Base-by-base conservation (phyloP, 2,797 vertebrate species). In the Artibeus jamaicensis region DNA sequence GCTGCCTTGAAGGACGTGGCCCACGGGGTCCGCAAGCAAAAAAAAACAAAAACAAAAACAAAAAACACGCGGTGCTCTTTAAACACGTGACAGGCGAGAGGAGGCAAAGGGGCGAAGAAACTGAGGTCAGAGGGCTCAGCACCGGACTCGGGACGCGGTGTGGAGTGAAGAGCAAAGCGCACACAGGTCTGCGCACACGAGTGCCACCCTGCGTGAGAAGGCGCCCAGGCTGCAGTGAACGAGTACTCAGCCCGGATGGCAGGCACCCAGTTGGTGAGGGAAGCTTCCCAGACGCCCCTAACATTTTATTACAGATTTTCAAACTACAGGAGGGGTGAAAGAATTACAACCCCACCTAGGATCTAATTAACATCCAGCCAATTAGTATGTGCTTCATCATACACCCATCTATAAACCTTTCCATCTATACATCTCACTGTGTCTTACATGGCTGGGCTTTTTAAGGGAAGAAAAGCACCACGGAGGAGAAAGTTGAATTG, bases 181-280 rank as follows among this genome's bases (percentile, higher is more conserved):
- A 11, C 29, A 12, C 55, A 24, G 0, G 3, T 3, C 18, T 10
- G 16, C 34, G 1, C 0, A 9, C 2, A 4, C 34, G 0, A 4
- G 29, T 2, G 3, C 15, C 1, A 4, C 67, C 1, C 21, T 0
- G 0, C 16, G 6, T 1, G 9, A 37, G 50, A 5, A 6, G 16
- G 10, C 1, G 37, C 77, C 7, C 2, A 37, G 77, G 9, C 11
- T 2, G 22, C 65, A 0, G 6, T 2, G 15, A 42, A 34, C 24
- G 2, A 6, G 29, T 0, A 32, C 48, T 21, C 32, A 55, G 26
- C 19, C 68, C 53, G 0, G 42, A 32, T 0, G 16, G 86, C 8
- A n/a, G 32, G 70, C 32, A 0, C 19, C 34, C 12, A 14, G 9
- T 2, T 24, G 9, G 68, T 22, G n/a, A 34, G 18, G 0, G 59